phyloP scores from a whole-genome alignment of 2,113 vertebrate species.

The Passer domesticus region DNA sequence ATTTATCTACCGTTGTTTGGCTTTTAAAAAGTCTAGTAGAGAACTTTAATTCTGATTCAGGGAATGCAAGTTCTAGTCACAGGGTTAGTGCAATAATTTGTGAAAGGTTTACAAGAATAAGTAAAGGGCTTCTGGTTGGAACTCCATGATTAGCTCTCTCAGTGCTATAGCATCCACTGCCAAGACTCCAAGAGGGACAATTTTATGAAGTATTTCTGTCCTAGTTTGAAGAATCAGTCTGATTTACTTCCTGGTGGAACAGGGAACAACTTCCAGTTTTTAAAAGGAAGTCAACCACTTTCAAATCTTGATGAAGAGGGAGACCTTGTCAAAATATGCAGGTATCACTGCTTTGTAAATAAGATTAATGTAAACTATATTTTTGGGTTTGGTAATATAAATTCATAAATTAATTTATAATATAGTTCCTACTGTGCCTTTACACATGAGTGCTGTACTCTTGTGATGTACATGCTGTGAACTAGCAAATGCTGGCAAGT shows the following conservation, averaged over 20 bases:
- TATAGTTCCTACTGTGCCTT: background rate
- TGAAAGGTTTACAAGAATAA: background rate
- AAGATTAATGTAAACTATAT: background rate
- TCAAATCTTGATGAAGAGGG: background rate
- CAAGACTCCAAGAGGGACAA: background rate
- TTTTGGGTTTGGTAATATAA: background rate
- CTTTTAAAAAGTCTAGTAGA: background rate
- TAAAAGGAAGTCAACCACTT: background rate
- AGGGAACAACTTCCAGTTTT: background rate
- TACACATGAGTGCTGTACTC: background rate
- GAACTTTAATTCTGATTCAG: background rate
- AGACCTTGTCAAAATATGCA: background rate
- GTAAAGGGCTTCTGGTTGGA: background rate
- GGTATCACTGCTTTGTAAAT: background rate
- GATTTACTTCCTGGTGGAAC: background rate
- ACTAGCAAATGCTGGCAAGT: background rate
- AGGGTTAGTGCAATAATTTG: background rate
- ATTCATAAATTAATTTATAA: background rate
- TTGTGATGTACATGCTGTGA: background rate
- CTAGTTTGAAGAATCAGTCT: background rate
- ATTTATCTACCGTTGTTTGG: background rate
- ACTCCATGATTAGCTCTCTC: background rate
- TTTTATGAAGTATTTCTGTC: background rate
- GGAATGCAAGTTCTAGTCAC: background rate
- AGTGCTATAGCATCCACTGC: background rate